Conservation (phyloP, 2,113 vertebrate species). For the Lasiurus borealis region DNA sequence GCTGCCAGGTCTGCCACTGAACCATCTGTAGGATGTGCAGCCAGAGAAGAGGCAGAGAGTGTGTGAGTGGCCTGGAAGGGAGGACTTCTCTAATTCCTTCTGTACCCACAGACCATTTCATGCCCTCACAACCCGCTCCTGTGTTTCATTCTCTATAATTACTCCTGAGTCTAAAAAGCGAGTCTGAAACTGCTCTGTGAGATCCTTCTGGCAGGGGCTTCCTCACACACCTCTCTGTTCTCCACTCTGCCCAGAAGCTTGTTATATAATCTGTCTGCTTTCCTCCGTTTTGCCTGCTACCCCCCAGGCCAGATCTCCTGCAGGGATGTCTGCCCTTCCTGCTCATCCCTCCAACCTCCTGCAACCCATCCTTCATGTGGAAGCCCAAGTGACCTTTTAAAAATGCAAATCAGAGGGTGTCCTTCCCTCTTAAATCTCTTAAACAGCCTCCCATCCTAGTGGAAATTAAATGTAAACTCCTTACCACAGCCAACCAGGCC, state of each 20-base stretch:
- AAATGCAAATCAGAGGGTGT: conserved; percentile 63
- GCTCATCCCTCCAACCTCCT: fast-evolving
- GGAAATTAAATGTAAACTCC: not conserved
- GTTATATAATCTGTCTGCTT: not conserved
- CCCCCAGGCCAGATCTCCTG: not conserved
- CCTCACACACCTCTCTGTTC: not conserved
- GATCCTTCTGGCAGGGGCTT: not conserved
- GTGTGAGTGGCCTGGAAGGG: not conserved
- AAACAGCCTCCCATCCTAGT: not conserved
- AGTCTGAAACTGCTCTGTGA: not conserved
- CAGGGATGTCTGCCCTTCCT: not conserved
- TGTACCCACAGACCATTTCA: fast-evolving
- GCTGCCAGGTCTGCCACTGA: not conserved
- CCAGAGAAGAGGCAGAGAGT: not conserved
- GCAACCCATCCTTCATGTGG: not conserved
- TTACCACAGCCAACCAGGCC: not conserved
- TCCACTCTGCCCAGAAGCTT: not conserved
- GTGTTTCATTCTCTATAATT: not conserved
- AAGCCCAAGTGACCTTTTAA: conserved; percentile 58
- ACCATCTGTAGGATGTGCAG: not conserved
- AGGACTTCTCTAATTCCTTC: not conserved
- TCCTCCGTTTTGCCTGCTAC: not conserved
- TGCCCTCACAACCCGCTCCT: too few relatives aligned
- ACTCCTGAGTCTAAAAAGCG: not conserved
- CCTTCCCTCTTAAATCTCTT: not conserved